These are phyloP conservation scores for Circaetus gallicus DNA, from an alignment of 2,113 vertebrate genomes.

Conservation along the genomic window DNA sequence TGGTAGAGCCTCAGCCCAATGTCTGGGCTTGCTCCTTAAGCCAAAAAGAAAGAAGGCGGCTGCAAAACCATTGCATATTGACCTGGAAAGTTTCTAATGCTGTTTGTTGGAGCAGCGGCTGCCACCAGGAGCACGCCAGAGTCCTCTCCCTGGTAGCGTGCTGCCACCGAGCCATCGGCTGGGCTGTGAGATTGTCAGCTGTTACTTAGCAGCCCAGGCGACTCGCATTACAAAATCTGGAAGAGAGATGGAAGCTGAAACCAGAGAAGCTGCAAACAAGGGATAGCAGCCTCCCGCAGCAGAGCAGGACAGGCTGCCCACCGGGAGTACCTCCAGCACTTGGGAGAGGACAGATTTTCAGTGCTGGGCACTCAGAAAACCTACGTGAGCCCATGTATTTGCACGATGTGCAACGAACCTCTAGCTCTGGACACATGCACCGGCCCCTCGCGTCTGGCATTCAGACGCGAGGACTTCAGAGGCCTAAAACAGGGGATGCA, in stretches of 20 bases:
- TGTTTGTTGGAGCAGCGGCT: background rate
- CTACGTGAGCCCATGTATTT: background rate
- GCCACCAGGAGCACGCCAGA: background rate
- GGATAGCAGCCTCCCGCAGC: background rate
- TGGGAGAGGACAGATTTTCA: background rate
- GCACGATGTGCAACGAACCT: rapidly evolving
- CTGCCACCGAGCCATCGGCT: background rate
- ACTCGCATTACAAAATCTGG: constrained; percentile 57
- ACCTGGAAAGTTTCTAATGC: background rate
- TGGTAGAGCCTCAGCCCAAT: background rate
- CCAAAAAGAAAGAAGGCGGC: background rate
- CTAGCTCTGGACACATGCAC: background rate
- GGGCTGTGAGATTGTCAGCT: constrained; percentile 8
- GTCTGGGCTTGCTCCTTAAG: background rate
- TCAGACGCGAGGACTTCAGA: background rate
- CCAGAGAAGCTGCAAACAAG: constrained; percentile 34
- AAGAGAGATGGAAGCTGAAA: constrained; percentile 62
- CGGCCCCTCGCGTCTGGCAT: background rate
- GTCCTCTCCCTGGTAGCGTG: background rate
- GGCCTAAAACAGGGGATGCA: background rate
- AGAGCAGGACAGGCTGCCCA: background rate
- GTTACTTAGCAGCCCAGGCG: background rate
- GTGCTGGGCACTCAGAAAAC: background rate
- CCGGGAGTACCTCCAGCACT: background rate
- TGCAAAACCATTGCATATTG: background rate